phyloP scores from a whole-genome alignment of 1,140 invertebrate species.

The Danaus melanippus region DNA sequence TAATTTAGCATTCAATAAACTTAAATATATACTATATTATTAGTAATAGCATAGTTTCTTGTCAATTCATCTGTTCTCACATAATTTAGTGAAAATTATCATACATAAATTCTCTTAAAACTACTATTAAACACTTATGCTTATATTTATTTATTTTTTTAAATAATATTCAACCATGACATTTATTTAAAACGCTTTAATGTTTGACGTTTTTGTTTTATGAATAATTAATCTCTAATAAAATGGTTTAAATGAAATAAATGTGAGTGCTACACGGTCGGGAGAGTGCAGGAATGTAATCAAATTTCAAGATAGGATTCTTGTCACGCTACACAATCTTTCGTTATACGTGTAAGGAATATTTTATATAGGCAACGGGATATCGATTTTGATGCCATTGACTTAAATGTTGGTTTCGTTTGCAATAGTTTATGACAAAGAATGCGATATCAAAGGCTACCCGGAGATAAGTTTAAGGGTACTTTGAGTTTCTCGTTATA shows the following conservation, averaged over 20 bases:
- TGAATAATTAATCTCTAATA: too few species aligned
- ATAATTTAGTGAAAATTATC: too few species aligned
- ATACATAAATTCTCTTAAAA: too few species aligned
- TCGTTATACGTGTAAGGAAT: slow-evolving; percentile 22
- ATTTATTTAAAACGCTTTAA: too few species aligned
- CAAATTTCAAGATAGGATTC: slow-evolving; percentile 23
- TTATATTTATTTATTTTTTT: too few species aligned
- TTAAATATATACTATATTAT: too few species aligned
- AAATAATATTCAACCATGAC: too few species aligned
- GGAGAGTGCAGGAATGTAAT: slow-evolving; percentile 15
- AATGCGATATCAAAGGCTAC: slow-evolving; percentile 5
- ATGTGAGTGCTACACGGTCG: slow-evolving; percentile 2
- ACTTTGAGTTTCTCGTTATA: slow-evolving; percentile 9
- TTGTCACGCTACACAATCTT: slow-evolving; percentile 19
- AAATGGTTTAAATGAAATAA: not conserved
- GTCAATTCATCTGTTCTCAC: too few species aligned
- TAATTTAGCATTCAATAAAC: too few species aligned
- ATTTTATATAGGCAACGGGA: slow-evolving; percentile 6
- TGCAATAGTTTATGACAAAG: slow-evolving; percentile 1
- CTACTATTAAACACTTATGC: too few species aligned
- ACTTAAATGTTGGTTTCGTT: slow-evolving; percentile 2
- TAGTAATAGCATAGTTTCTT: too few species aligned
- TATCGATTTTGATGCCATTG: slow-evolving; percentile 6
- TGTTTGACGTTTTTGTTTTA: too few species aligned
- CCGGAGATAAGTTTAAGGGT: slow-evolving; percentile 6